Percentiles rank a stretch among this genome's conserved stretches.
phyloP scores from a whole-genome alignment of 1,140 invertebrate species.

The Odontomachus brunneus region DNA sequence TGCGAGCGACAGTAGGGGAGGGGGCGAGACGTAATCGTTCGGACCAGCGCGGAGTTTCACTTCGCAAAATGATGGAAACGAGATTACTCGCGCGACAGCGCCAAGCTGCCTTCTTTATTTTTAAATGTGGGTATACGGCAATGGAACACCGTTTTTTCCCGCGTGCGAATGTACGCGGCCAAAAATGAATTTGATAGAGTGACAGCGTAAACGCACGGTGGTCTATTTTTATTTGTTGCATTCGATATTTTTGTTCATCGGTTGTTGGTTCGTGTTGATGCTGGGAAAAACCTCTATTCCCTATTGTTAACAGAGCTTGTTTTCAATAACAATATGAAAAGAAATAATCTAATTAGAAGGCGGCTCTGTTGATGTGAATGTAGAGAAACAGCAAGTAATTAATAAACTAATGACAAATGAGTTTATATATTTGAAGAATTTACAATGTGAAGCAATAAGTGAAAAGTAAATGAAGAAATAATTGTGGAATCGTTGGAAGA shows the following conservation, averaged over 20 bases:
- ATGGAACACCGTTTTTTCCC: constrained; percentile 21
- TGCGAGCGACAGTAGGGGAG: constrained; percentile 9
- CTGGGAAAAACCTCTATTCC: constrained; percentile 20
- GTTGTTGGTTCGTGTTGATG: constrained; percentile 10
- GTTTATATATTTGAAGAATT: background rate
- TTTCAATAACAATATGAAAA: background rate
- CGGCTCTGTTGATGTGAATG: background rate
- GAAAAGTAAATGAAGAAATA: too few species aligned
- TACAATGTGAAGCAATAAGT: too few species aligned
- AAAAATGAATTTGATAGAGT: constrained; percentile 58
- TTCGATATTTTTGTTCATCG: constrained; percentile 26
- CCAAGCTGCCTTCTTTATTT: constrained; percentile 52
- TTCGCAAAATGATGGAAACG: constrained; percentile 60
- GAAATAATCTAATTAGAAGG: constrained; percentile 9
- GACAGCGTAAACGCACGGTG: constrained; percentile 12
- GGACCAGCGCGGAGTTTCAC: constrained; percentile 63
- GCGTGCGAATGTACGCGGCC: background rate
- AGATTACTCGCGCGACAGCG: constrained; percentile 68
- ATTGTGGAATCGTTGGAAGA: too few species aligned
- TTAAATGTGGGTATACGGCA: constrained; percentile 4
- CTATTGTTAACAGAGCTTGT: background rate
- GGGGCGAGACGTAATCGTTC: constrained; percentile 18
- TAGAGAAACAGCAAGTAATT: background rate
- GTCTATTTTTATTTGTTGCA: constrained; percentile 32
- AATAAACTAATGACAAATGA: background rate